These are phyloP conservation scores for Porphyrio hochstetteri DNA, from an alignment of 2,113 vertebrate genomes.

Conservation along the genomic window DNA sequence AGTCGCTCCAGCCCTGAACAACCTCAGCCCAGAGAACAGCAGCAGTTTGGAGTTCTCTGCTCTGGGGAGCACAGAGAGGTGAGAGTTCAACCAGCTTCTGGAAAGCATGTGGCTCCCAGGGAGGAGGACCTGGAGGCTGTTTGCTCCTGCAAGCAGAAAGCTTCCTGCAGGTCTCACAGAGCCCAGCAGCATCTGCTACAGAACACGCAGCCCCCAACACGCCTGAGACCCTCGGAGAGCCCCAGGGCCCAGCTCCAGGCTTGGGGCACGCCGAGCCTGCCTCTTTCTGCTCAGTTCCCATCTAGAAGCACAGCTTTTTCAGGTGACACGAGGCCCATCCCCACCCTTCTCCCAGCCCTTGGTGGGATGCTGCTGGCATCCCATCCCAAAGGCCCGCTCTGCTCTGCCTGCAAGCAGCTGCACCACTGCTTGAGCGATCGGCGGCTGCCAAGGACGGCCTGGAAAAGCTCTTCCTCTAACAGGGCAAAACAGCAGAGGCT, in stretches of 20 bases:
- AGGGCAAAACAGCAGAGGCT: not conserved
- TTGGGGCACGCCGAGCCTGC: fast-evolving
- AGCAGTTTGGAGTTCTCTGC: not conserved
- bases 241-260: not conserved
- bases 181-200: not conserved
- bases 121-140: not conserved
- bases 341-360: not conserved
- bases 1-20: not conserved
- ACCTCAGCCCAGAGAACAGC: not conserved
- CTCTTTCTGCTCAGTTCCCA: not conserved
- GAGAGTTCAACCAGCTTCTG: not conserved
- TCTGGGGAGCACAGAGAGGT: not conserved
- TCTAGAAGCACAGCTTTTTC: not conserved
- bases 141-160: not conserved
- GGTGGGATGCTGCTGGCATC: not conserved
- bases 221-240: not conserved
- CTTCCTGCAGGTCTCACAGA: not conserved
- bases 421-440: not conserved
- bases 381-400: not conserved
- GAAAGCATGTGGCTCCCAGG: not conserved
- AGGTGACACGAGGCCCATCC: not conserved
- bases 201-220: not conserved
- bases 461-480: not conserved
- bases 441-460: not conserved
- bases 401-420: not conserved